A percentile compares a stretch with the other conserved stretches of the same genome.
Evolutionary conservation across 1,140 invertebrate species (phyloP).

Genomic region (Trachelipus rathkii): DNA sequence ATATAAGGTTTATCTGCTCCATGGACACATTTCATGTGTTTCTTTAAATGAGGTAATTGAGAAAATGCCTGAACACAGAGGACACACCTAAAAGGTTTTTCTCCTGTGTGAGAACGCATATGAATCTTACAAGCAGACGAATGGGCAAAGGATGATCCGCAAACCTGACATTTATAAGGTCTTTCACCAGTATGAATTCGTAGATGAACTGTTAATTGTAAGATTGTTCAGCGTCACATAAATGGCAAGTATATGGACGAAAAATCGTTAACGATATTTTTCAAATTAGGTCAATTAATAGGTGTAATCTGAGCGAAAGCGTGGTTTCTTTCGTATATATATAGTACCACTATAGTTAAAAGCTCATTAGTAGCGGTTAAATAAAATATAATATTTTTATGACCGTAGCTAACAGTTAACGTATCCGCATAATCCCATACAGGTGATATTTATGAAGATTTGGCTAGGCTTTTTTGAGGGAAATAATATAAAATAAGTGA

Average conservation of each 20-base stretch:
- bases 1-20: conserved; percentile 42
- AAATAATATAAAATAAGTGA: too few relatives aligned
- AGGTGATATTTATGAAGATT: too few relatives aligned
- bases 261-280: conserved; percentile 62
- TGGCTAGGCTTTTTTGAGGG: too few relatives aligned
- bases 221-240: conserved; percentile 75
- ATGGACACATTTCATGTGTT: conserved; percentile 45
- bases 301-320: too few relatives aligned
- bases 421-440: conserved; percentile 80
- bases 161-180: conserved; percentile 65
- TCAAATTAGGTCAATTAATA: too few relatives aligned
- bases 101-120: conserved; percentile 44
- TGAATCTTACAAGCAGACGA: conserved; percentile 44
- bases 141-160: conserved; percentile 42
- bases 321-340: too few relatives aligned
- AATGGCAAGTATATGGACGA: conserved; percentile 59
- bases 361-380: too few relatives aligned
- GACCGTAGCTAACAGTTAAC: too few relatives aligned
- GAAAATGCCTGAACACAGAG: conserved; percentile 38
- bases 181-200: conserved; percentile 80
- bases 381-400: too few relatives aligned
- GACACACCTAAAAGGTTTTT: conserved; percentile 45
- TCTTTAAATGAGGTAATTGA: conserved; percentile 42
- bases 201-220: conserved; percentile 88
- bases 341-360: too few relatives aligned